phyloP scores from a whole-genome alignment of 2,113 vertebrate genomes.

The Crypturellus undulatus region DNA sequence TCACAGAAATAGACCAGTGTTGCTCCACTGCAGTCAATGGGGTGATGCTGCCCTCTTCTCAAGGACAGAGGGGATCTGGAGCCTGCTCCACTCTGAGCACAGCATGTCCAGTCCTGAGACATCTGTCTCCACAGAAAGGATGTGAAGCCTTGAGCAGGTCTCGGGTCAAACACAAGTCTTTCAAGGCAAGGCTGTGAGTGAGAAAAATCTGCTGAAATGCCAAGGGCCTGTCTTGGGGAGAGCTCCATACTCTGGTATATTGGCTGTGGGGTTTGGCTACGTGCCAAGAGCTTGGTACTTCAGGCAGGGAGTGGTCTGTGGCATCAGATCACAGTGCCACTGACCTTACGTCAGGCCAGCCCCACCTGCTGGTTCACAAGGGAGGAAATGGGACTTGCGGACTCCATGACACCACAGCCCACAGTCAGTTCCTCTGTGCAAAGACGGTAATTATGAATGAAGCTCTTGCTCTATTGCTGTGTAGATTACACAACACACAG shows the following conservation, averaged over 20 bases:
- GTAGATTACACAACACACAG: neutral
- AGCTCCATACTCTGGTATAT: accelerated
- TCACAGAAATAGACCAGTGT: accelerated
- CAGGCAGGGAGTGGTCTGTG: neutral
- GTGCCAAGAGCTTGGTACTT: neutral
- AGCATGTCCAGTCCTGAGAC: accelerated
- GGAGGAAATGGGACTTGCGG: neutral
- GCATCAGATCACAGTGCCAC: neutral
- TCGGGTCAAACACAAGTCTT: neutral
- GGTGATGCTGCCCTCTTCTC: neutral
- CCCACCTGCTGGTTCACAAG: neutral
- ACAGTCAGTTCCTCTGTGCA: neutral
- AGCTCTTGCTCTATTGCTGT: slow-evolving; percentile 9
- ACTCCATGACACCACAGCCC: neutral
- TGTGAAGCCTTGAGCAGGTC: neutral
- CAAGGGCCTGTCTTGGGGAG: neutral
- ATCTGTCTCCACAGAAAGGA: accelerated
- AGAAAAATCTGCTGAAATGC: neutral
- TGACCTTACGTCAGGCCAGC: neutral
- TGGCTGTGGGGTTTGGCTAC: neutral
- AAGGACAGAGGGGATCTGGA: neutral
- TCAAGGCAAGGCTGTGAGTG: accelerated
- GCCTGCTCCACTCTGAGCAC: neutral
- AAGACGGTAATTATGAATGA: neutral
- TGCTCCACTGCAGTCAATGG: neutral